phyloP scores from a whole-genome alignment of 1,140 invertebrate species.

The Hylyphantes graminicola region DNA sequence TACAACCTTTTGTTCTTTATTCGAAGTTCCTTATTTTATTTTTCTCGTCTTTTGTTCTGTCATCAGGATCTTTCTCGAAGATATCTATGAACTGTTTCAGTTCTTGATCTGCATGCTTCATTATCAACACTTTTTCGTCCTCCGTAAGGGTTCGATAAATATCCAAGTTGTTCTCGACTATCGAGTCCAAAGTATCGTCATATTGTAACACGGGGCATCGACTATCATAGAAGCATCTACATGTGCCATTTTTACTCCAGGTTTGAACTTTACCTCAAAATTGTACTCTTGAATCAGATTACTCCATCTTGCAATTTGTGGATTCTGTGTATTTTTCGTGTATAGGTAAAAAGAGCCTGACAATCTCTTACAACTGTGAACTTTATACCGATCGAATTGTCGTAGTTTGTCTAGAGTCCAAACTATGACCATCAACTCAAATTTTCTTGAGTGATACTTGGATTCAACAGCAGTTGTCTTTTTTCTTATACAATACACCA shows the following conservation, averaged over 20 bases:
- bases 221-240: slow-evolving; percentile 15
- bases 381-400: not conserved
- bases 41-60: too few species aligned
- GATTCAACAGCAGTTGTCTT: not conserved
- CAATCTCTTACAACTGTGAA: not conserved
- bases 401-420: not conserved
- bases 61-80: too few species aligned
- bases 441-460: not conserved
- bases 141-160: too few species aligned
- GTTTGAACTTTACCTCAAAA: slow-evolving; percentile 11
- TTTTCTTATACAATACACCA: not conserved
- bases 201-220: not conserved
- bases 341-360: not conserved
- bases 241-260: slow-evolving; percentile 1
- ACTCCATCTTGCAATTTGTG: slow-evolving; percentile 1
- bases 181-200: too few species aligned
- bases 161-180: too few species aligned
- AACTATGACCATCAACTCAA: not conserved
- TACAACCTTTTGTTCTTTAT: too few species aligned
- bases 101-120: too few species aligned
- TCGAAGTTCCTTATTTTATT: too few species aligned
- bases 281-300: not conserved
- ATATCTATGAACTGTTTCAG: too few species aligned
- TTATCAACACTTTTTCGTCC: too few species aligned
- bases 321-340: not conserved